phyloP scores from a whole-genome alignment of 2,113 vertebrate genomes.

The Colossoma macropomum region DNA sequence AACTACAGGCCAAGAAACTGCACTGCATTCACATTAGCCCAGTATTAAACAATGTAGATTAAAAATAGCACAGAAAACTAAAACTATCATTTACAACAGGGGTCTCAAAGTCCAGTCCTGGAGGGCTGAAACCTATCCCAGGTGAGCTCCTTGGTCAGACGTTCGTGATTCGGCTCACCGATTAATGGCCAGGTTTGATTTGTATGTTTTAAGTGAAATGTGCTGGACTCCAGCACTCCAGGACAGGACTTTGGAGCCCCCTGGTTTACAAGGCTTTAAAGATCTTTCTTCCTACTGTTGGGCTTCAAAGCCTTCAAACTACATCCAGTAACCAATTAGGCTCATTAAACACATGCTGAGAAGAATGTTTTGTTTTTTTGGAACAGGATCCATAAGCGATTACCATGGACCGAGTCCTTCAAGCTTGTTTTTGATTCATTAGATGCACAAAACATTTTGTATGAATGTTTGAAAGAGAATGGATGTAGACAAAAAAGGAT shows the following conservation, averaged over 20 bases:
- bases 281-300: no score
- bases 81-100: no score
- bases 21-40: background rate
- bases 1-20: background rate
- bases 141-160: no score
- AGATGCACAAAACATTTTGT: constrained; percentile 84
- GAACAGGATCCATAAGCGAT: constrained; percentile 4
- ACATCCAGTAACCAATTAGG: background rate
- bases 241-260: no score
- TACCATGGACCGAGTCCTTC: constrained; percentile 68
- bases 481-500: constrained; percentile 50
- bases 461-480: constrained; percentile 77
- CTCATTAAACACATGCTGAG: background rate
- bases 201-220: no score
- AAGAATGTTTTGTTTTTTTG: background rate
- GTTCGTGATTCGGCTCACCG: no score
- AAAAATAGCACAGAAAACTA: background rate
- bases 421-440: constrained; percentile 70
- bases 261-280: no score
- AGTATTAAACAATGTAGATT: background rate
- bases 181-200: no score
- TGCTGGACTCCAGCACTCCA: no score
- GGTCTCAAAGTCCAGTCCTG: no score
- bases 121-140: no score
- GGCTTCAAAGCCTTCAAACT: no score